A percentile compares a stretch with the other conserved stretches of the same genome.
These are phyloP conservation scores for Poeciliopsis gracilis DNA, from an alignment of 2,797 vertebrate species.

Conservation along the genomic window DNA sequence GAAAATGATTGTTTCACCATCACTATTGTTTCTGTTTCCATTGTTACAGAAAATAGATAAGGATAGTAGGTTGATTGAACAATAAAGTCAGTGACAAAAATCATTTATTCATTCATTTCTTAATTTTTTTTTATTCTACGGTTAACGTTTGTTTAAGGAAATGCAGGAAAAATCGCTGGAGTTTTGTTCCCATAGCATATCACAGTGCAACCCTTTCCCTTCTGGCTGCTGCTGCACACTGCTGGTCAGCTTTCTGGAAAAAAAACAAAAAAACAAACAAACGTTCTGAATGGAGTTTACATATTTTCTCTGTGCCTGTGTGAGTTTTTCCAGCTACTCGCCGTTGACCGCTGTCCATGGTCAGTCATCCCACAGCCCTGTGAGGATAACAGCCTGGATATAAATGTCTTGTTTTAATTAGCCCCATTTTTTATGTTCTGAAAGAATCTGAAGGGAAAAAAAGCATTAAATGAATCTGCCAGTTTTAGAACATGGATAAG, in stretches of 20 bases:
- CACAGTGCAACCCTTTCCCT: neutral
- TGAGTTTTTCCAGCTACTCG: neutral
- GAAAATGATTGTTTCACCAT: constrained; percentile 7
- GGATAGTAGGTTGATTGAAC: neutral
- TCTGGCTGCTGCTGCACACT: neutral
- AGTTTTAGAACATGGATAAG: constrained; percentile 62
- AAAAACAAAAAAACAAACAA: neutral
- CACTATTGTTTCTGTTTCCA: neutral
- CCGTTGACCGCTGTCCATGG: neutral
- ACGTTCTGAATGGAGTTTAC: neutral
- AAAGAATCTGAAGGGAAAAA: constrained; percentile 20
- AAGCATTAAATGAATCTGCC: constrained; percentile 10
- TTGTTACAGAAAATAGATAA: neutral
- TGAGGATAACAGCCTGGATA: neutral
- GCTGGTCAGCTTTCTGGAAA: neutral
- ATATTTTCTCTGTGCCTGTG: neutral
- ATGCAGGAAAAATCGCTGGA: neutral
- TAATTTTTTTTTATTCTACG: neutral
- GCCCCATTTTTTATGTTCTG: neutral
- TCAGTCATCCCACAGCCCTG: too few relatives aligned
- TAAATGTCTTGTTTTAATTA: neutral
- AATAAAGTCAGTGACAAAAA: neutral
- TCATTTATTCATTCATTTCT: neutral
- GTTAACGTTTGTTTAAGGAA: neutral
- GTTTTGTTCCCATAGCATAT: neutral